Evolutionary conservation across 2,113 vertebrate genomes (phyloP), one percentile per base, ranked within the genome.

Genomic region (Sinocyclocheilus anophthalmus): DNA sequence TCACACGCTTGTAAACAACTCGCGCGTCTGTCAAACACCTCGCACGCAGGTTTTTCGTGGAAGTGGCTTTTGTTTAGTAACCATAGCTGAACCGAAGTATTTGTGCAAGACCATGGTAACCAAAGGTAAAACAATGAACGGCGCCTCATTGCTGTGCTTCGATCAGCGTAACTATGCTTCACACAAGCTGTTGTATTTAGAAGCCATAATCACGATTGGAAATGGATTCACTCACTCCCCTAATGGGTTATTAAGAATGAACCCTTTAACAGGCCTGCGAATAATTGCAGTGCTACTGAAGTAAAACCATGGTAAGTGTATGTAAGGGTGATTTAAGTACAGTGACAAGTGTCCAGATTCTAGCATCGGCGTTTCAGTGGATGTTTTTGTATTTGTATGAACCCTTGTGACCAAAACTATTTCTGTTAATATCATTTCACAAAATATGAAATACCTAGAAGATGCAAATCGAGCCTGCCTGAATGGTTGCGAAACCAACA

Each of bases 1-100:
- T 39, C 16, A 26, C 76, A 39, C 69, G 69, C 39, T 72, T 72
- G 48, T 77, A 77, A 77, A 77, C 45, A 77, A 50, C 16, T 45
- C 11, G 42, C 9, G 42, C 9, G 42, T 45, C 72, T 24, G 14
- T 76, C 42, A 26, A 76, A 76, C 42, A 0, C 22, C 2, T 6
- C 20, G 67, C 69, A 24, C 45, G 72, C 37, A 12, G 22, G 10
- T 11, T 72, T 0, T 9, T 48, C 5, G 6, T 24, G 72, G 5
- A 75, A 50, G 12, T 1, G 42, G n/a, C 76, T 80, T 37, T 45
- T 45, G 42, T 10, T 10, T 45, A 45, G 42, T 61, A 39, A 61
- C 77, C 55, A 42, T 24, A 61, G 75, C 24, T 53, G 45, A 33
- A 55, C 22, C 1, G 16, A 55, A 8, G 26, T 16, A 22, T 53